A percentile compares a stretch with the other conserved stretches of the same genome.
These are phyloP conservation scores for Tapirus indicus DNA, from an alignment of 2,797 vertebrate species.

Conservation along the genomic window DNA sequence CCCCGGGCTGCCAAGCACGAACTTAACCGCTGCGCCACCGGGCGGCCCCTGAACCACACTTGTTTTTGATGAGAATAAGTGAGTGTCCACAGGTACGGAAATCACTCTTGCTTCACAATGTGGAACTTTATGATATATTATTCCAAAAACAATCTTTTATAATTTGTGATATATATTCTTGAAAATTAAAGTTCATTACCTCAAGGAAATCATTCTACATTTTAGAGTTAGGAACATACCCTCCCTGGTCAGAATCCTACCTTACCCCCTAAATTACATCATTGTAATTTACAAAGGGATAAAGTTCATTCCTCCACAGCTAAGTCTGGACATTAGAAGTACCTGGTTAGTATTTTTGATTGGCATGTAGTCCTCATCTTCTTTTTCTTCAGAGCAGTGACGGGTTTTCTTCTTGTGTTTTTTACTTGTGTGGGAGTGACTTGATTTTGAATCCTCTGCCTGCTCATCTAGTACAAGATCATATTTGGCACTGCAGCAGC, in stretches of 20 bases:
- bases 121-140: not conserved
- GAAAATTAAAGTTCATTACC: slow-evolving; percentile 39
- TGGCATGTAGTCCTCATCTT: slow-evolving; percentile 90
- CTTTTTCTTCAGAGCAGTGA: slow-evolving; percentile 92
- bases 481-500: slow-evolving; percentile 91
- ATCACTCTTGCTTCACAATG: not conserved
- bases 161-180: not conserved
- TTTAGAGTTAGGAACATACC: not conserved
- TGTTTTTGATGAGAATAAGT: not conserved
- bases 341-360: slow-evolving; percentile 93
- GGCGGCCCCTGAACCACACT: not conserved
- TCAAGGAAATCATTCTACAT: not conserved
- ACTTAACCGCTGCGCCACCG: too few relatives aligned
- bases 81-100: not conserved
- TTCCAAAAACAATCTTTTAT: slow-evolving; percentile 17
- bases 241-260: not conserved
- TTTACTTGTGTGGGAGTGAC: slow-evolving; percentile 89
- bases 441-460: slow-evolving; percentile 85
- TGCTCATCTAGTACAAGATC: slow-evolving; percentile 95
- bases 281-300: not conserved
- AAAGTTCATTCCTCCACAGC: not conserved
- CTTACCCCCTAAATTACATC: not conserved
- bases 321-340: not conserved
- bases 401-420: slow-evolving; percentile 94
- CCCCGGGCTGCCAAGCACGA: too few relatives aligned